A percentile compares a stretch with the other conserved stretches of the same genome.
Conservation (phyloP, 2,888 invertebrate species). For the Mesopsocus fuscifrons region DNA sequence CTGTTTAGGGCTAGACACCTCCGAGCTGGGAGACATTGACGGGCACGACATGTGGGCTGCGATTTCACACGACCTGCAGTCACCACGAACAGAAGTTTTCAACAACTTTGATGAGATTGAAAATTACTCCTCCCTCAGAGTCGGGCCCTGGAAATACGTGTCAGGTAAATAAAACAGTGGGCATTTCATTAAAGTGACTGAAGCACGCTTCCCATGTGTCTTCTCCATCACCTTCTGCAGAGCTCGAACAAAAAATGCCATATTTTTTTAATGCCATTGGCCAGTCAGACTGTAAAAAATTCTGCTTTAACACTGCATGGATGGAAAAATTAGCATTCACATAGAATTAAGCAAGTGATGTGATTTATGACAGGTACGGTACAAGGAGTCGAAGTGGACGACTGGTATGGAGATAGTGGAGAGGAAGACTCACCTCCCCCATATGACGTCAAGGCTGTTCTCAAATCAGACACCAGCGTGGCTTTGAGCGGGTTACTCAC, state of each 20-base stretch:
- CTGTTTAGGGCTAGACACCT: slow-evolving; percentile 16
- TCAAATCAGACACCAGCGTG: slow-evolving; percentile 7
- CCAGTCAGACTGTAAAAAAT: slow-evolving; percentile 14
- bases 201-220: too few species aligned
- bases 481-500: slow-evolving; percentile 1
- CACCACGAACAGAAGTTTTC: slow-evolving; percentile 27
- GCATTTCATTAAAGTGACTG: neutral
- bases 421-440: neutral
- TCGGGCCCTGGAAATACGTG: slow-evolving; percentile 26
- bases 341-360: too few species aligned
- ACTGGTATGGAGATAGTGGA: slow-evolving; percentile 33
- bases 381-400: slow-evolving; percentile 21
- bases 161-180: slow-evolving; percentile 18
- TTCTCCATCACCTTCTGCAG: too few species aligned
- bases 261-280: too few species aligned
- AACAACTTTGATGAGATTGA: slow-evolving; percentile 29
- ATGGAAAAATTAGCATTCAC: too few species aligned
- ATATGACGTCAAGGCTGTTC: slow-evolving; percentile 9
- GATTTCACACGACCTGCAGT: slow-evolving; percentile 23
- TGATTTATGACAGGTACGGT: slow-evolving; percentile 14
- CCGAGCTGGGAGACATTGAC: slow-evolving; percentile 16
- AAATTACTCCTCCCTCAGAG: slow-evolving; percentile 23
- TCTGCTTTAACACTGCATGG: too few species aligned
- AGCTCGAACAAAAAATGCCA: too few species aligned
- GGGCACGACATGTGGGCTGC: slow-evolving; percentile 26